Evolutionary conservation across 2,797 vertebrate genomes (phyloP), one percentile per base, ranked within the genome.

Genomic region (Hephaestus fuliginosus): DNA sequence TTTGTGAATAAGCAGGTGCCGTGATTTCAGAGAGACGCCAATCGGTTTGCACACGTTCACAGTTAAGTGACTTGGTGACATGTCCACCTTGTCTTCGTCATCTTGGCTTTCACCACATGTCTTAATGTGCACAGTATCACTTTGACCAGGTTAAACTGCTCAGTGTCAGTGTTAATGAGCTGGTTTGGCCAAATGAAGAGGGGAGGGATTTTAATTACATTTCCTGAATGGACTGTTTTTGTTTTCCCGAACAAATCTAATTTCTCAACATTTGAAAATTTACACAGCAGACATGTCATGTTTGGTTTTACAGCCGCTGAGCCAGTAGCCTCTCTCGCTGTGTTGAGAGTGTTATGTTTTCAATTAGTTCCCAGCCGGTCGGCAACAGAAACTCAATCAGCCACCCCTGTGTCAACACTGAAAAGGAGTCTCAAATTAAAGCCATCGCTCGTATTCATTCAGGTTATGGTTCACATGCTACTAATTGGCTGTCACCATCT

Each of bases 401-500:
- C 70, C 60, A 9, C 69, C 36, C 65, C 51, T 64, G 55, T 86
- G 85, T 92, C 82, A 82, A 75, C 78, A 71, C 44, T 61, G 63
- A 63, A 78, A 92, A 86, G 58, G 18, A 85, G 60, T 55, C 65
- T 80, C 51, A 82, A 89, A 88, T 85, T 81, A 48, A 88, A 89
- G 57, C 67, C 43, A 62, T 86, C 63, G 73, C 63, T 73, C 61
- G 51, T 87, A 58, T 89, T 88, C 61, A 66, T 88, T 83, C 43
- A 65, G 56, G 77, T 83, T 82, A 65, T 22, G 53, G 65, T 88
- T 86, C 79, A 77, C 64, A 70, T 75, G 58, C 44, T 52, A 33
- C 87, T 91, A 89, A 92, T 89, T 89, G 86, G 83, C 78, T 80
- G 72, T 76, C 83, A 84, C 66, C 74, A 55, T 88, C 76, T 83